These are phyloP conservation scores for Hydropsyche tenuis DNA, from an alignment of 1,140 invertebrate species.

Conservation along the genomic window DNA sequence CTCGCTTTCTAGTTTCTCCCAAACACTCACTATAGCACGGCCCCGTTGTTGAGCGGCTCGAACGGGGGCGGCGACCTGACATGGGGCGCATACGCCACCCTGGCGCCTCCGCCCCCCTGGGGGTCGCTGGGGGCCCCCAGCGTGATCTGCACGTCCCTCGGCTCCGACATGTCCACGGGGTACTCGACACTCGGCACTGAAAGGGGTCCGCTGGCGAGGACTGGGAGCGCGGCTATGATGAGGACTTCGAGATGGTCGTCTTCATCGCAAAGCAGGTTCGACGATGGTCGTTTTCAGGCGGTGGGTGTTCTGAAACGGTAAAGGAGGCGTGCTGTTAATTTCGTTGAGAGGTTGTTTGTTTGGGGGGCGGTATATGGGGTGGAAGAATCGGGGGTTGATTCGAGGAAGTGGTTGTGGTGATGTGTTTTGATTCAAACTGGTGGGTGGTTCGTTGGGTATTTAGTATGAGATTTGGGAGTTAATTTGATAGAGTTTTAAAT, in stretches of 20 bases:
- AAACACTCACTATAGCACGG: slow-evolving; percentile 27
- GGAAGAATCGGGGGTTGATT: no score
- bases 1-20: no score
- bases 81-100: slow-evolving; percentile 14
- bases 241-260: background rate
- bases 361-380: no score
- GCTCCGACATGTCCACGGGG: slow-evolving; percentile 1
- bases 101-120: slow-evolving; percentile 6
- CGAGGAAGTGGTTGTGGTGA: no score
- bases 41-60: slow-evolving; percentile 30
- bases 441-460: no score
- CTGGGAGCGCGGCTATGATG: background rate
- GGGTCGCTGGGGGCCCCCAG: background rate
- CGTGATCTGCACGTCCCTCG: slow-evolving; percentile 27
- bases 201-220: background rate
- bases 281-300: background rate
- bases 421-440: no score
- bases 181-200: background rate
- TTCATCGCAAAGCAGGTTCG: background rate
- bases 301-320: no score
- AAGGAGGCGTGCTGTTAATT: no score
- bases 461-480: no score
- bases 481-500: no score
- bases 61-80: slow-evolving; percentile 2
- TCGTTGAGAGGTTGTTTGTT: no score